A percentile compares a stretch with the other conserved stretches of the same genome.
These are phyloP conservation scores for Euzophera pinguis DNA, from an alignment of 2,888 invertebrate species.

Conservation along the genomic window DNA sequence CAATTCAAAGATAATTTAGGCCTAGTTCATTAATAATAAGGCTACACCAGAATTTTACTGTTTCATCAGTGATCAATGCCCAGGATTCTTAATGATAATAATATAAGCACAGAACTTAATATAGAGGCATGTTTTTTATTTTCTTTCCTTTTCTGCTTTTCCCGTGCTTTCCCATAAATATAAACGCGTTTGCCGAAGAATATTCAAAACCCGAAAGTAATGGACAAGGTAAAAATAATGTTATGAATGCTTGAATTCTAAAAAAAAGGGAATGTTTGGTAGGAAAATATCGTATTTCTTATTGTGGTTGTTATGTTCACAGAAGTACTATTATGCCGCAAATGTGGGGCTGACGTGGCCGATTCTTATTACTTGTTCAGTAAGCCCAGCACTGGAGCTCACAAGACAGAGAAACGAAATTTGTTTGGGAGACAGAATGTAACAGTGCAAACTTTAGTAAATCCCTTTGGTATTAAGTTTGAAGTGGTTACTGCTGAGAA, in stretches of 20 bases:
- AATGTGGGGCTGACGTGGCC: slow-evolving; percentile 80
- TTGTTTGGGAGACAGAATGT: slow-evolving; percentile 76
- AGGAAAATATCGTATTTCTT: neutral
- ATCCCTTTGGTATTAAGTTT: slow-evolving; percentile 77
- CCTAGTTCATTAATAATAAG: too few species aligned
- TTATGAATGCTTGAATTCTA: neutral
- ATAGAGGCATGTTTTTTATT: slow-evolving; percentile 52
- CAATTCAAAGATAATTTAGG: too few species aligned
- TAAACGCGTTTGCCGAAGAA: slow-evolving; percentile 35
- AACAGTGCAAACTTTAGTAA: slow-evolving; percentile 76
- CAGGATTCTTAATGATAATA: too few species aligned
- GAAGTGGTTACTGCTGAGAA: slow-evolving; percentile 73
- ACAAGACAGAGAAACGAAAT: slow-evolving; percentile 65
- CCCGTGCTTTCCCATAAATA: slow-evolving; percentile 30
- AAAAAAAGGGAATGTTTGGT: too few species aligned
- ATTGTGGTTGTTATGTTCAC: slow-evolving; percentile 30
- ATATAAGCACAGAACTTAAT: neutral
- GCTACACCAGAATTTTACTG: too few species aligned
- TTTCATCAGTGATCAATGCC: too few species aligned
- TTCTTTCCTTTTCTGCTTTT: slow-evolving; percentile 39
- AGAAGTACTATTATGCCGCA: slow-evolving; percentile 79
- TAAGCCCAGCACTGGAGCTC: slow-evolving; percentile 72
- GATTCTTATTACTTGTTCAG: slow-evolving; percentile 74
- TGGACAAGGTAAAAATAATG: slow-evolving; percentile 40
- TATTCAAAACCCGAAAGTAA: slow-evolving; percentile 32